Evolutionary conservation across 2,113 vertebrate species (phyloP), one percentile per base, ranked within the genome.

Genomic region (Lophura nycthemera): DNA sequence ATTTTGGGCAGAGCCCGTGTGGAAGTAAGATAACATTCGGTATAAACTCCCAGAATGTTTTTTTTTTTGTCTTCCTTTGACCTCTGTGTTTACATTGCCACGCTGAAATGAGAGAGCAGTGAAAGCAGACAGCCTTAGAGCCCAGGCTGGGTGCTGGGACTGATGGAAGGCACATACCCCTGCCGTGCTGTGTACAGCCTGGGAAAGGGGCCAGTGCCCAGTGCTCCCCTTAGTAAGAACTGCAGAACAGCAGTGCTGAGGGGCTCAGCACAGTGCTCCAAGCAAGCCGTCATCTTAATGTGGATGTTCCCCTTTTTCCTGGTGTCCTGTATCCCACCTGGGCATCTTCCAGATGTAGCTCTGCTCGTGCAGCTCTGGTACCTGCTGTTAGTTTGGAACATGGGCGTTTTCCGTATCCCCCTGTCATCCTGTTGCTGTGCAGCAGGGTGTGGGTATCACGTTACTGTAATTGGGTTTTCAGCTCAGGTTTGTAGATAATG

Each of bases 161-260:
- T 7, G 14, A 2, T 1, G 19, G 80, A 17, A 42, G 22, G 13
- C 1, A 4, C 11, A 6, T 6, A 1, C 2, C 25, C 1, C 8
- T 13, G 38, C 3, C 24, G 63, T 11, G 36, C 47, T 61, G 24
- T 6, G 4, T n/a, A 2, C 43, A 43, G 40, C 0, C 30, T n/a
- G 56, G 32, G 34, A 16, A 40, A 36, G 75, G 61, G 0, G 11
- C 1, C 3, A 1, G 45, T 11, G 29, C 20, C 54, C 61, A 9
- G 7, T 3, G 29, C 13, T 54, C 59, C 38, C 77, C 34, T 69
- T 8, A 2, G 25, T 6, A 22, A 38, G 42, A 19, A 11, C 57
- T 22, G 5, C 6, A 1, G 19, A 40, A 34, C 15, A 25, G 22
- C 6, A 12, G 50, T 15, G 12, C 16, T 7, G 19, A 22, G 63